Percentiles rank a stretch among this genome's conserved stretches.
phyloP scores from a whole-genome alignment of 2,113 vertebrate species.

The Pycnonotus jocosus region DNA sequence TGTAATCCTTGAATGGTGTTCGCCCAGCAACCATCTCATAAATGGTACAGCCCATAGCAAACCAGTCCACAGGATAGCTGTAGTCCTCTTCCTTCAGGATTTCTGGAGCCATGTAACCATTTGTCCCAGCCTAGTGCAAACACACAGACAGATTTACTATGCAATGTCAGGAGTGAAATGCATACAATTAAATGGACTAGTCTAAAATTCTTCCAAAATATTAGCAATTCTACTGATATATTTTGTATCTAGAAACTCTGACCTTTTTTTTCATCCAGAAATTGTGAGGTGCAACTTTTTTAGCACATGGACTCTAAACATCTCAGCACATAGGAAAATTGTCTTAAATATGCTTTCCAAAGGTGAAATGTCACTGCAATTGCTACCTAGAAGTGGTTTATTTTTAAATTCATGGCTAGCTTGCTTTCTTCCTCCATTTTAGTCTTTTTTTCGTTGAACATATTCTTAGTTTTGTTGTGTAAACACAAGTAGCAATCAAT shows the following conservation, averaged over 20 bases:
- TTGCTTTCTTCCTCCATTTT: neutral
- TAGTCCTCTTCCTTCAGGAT: slow-evolving; percentile 82
- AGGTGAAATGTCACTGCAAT: neutral
- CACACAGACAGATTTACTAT: neutral
- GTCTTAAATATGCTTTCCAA: neutral
- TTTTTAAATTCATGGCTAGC: neutral
- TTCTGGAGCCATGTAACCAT: slow-evolving; percentile 90
- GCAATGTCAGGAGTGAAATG: neutral
- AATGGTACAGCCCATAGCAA: slow-evolving; percentile 87
- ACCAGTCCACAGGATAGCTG: slow-evolving; percentile 87
- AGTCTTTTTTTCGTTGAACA: neutral
- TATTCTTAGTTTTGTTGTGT: neutral
- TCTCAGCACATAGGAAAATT: neutral
- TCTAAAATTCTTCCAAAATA: neutral
- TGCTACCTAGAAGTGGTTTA: neutral
- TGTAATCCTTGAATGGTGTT: slow-evolving; percentile 85
- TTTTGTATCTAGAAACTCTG: neutral
- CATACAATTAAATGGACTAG: neutral
- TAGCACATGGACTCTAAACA: neutral
- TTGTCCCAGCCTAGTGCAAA: slow-evolving; percentile 82
- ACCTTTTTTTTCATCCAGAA: neutral
- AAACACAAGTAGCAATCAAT: neutral
- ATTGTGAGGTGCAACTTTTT: neutral
- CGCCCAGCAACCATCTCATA: slow-evolving; percentile 87
- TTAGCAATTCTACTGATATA: neutral